phyloP scores from a whole-genome alignment of 2,113 vertebrate genomes.

The Erpornis zantholeuca region DNA sequence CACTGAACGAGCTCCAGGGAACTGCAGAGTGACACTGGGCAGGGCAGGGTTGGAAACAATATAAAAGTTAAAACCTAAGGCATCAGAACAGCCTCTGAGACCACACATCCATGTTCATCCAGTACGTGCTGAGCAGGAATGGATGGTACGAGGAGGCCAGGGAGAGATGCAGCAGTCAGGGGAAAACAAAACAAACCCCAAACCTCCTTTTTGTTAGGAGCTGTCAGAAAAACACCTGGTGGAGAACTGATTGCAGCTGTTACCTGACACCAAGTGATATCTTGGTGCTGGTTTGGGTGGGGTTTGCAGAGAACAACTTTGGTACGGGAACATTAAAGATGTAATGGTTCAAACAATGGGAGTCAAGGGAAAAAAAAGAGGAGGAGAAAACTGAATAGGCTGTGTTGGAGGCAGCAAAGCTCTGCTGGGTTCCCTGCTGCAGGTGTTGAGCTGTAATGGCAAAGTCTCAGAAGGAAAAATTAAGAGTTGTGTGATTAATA shows the following conservation, averaged over 20 bases:
- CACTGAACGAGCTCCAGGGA: no score
- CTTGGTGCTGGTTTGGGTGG: background rate
- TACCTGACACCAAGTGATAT: background rate
- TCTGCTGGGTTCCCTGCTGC: background rate
- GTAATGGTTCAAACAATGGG: background rate
- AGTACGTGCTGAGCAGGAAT: background rate
- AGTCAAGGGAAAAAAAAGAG: background rate
- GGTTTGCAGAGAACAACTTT: background rate
- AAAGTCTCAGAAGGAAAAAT: background rate
- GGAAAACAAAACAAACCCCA: background rate
- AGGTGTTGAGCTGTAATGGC: conserved; percentile 25
- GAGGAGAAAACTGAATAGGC: conserved; percentile 11
- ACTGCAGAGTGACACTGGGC: no score
- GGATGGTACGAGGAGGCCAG: background rate
- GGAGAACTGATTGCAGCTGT: background rate
- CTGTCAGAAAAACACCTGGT: background rate
- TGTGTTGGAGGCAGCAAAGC: background rate
- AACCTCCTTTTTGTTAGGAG: background rate
- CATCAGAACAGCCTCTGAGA: background rate
- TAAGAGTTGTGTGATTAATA: conserved; percentile 16
- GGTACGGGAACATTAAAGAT: background rate
- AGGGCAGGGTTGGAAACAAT: no score
- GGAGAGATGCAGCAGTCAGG: background rate
- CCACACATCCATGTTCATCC: rapidly evolving
- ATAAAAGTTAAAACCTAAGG: no score